Conservation (phyloP, 2,888 invertebrate species). For the Prionchulus punctatus region DNA sequence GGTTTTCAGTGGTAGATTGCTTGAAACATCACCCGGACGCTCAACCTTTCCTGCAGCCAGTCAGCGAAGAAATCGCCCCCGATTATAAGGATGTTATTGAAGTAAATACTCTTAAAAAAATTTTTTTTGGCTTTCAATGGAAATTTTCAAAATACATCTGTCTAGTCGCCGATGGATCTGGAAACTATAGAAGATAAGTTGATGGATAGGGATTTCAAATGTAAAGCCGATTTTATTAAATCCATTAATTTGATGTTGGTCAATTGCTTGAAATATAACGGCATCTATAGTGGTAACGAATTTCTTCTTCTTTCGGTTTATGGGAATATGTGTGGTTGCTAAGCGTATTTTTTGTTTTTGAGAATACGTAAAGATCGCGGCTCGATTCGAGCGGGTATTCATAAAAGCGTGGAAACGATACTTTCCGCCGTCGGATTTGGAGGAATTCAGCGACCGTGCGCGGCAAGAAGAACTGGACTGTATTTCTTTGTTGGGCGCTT, state of each 20-base stretch:
- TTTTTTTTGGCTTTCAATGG: not conserved
- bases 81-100: slow-evolving; percentile 49
- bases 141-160: not conserved
- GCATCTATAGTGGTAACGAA: slow-evolving; percentile 63
- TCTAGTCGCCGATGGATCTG: slow-evolving; percentile 54
- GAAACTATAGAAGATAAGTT: slow-evolving; percentile 27
- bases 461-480: slow-evolving; percentile 6
- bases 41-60: slow-evolving; percentile 84
- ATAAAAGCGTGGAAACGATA: slow-evolving; percentile 6
- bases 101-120: slow-evolving; percentile 14
- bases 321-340: not conserved
- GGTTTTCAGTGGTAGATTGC: slow-evolving; percentile 52
- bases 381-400: slow-evolving; percentile 9
- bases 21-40: slow-evolving; percentile 74
- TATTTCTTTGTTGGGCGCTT: slow-evolving; percentile 7
- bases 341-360: not conserved
- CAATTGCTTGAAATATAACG: slow-evolving; percentile 79
- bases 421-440: slow-evolving; percentile 10
- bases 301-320: not conserved
- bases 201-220: slow-evolving; percentile 20
- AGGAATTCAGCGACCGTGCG: not conserved
- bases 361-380: slow-evolving; percentile 17
- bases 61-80: slow-evolving; percentile 78
- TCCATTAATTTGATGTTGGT: slow-evolving; percentile 82
- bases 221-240: slow-evolving; percentile 22